phyloP scores from a whole-genome alignment of 2,797 vertebrate species.

The Aphelocoma californica region DNA sequence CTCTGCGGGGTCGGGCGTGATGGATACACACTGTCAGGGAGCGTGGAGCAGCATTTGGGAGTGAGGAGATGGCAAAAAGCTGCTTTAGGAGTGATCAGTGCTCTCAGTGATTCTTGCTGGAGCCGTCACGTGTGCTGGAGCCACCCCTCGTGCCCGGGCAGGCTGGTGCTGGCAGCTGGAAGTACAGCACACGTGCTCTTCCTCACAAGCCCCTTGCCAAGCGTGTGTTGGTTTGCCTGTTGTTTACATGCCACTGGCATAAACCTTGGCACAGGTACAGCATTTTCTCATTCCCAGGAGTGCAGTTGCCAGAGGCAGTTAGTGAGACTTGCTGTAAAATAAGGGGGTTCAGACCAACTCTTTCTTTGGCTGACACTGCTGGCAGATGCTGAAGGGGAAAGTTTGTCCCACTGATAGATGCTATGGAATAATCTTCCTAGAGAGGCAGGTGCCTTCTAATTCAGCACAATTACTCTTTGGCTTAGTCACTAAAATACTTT shows the following conservation, averaged over 20 bases:
- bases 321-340: not conserved
- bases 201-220: not conserved
- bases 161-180: not conserved
- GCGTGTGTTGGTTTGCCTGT: not conserved
- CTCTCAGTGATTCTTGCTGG: not conserved
- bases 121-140: fast-evolving
- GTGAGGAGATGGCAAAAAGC: not conserved
- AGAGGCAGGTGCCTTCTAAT: not conserved
- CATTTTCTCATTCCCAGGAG: not conserved
- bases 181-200: fast-evolving
- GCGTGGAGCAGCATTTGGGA: fast-evolving
- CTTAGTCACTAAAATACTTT: not conserved
- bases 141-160: fast-evolving
- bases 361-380: not conserved
- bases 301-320: not conserved
- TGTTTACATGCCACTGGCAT: not conserved
- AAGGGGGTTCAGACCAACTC: not conserved
- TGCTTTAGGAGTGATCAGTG: fast-evolving
- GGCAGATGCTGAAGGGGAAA: not conserved
- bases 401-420: not conserved
- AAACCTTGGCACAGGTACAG: not conserved
- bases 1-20: fast-evolving
- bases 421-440: not conserved
- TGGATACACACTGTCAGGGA: not conserved
- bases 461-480: not conserved